A percentile compares a stretch with the other conserved stretches of the same genome.
Conservation (phyloP, 2,113 vertebrate genomes). For the Strix aluco region DNA sequence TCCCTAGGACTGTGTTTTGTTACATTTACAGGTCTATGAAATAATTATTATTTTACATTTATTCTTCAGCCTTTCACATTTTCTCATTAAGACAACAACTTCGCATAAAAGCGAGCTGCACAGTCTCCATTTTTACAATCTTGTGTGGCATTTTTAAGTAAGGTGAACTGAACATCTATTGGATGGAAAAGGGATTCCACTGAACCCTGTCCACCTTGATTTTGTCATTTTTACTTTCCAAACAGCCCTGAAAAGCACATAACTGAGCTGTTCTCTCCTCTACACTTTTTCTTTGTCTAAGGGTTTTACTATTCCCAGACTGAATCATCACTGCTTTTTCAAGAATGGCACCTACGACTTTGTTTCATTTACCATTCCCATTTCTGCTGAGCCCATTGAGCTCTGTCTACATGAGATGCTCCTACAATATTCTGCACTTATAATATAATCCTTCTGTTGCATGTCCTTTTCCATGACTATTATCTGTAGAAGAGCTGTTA, state of each 20-base stretch:
- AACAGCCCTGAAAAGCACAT: neutral
- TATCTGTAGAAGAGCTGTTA: neutral
- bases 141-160: constrained; percentile 14
- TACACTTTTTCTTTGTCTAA: neutral
- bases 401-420: neutral
- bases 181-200: neutral
- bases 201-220: neutral
- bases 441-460: neutral
- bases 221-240: neutral
- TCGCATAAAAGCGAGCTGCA: constrained; percentile 64
- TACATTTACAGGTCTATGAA: constrained; percentile 67
- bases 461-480: neutral
- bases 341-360: neutral
- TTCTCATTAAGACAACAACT: constrained; percentile 71
- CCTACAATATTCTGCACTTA: neutral
- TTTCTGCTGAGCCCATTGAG: neutral
- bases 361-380: neutral
- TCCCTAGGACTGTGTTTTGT: constrained; percentile 61
- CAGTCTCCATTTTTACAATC: constrained; percentile 55
- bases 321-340: neutral
- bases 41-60: constrained; percentile 65
- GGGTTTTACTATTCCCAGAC: neutral
- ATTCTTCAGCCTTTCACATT: constrained; percentile 57
- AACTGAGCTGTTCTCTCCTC: neutral
- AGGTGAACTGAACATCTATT: constrained; percentile 24